phyloP scores from a whole-genome alignment of 2,888 invertebrate genomes.

The Lasioglossum pauxillum region DNA sequence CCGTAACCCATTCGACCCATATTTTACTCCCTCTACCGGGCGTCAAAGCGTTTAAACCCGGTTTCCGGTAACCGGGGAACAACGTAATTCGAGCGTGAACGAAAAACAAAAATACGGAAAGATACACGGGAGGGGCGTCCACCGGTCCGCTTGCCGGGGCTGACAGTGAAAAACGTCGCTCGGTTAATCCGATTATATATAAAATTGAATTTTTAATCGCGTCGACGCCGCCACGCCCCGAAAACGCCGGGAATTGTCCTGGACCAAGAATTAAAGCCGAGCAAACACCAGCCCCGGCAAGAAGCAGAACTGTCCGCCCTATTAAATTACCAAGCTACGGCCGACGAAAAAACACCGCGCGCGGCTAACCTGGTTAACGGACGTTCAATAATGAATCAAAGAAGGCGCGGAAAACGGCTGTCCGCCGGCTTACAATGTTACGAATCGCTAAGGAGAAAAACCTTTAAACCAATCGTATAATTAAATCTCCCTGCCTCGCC shows the following conservation, averaged over 20 bases:
- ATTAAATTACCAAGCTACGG: constrained; percentile 54
- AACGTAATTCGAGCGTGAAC: constrained; percentile 25
- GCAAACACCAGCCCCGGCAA: constrained; percentile 22
- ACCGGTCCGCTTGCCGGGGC: not conserved
- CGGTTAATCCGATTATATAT: constrained; percentile 54
- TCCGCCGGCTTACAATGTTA: constrained; percentile 41
- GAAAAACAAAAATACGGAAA: constrained; percentile 11
- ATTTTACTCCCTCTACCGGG: not conserved
- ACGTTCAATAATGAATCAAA: constrained; percentile 60
- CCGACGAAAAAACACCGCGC: constrained; percentile 43
- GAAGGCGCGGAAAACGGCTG: constrained; percentile 37
- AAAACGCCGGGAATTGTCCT: constrained; percentile 1
- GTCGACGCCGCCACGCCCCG: not conserved
- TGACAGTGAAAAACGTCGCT: constrained; percentile 41
- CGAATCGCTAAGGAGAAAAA: constrained; percentile 53
- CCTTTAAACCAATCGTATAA: constrained; percentile 69
- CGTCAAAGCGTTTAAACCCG: constrained; percentile 23
- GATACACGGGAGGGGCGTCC: not conserved
- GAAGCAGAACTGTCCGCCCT: constrained; percentile 38
- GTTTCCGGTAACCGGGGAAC: constrained; percentile 8
- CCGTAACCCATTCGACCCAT: not conserved
- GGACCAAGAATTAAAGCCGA: constrained; percentile 42
- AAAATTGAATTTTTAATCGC: constrained; percentile 60
- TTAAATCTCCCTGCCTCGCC: constrained; percentile 64
- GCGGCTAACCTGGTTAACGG: constrained; percentile 55